Evolutionary conservation across 2,888 invertebrate species (phyloP).

Genomic region (Chydorus sphaericus): DNA sequence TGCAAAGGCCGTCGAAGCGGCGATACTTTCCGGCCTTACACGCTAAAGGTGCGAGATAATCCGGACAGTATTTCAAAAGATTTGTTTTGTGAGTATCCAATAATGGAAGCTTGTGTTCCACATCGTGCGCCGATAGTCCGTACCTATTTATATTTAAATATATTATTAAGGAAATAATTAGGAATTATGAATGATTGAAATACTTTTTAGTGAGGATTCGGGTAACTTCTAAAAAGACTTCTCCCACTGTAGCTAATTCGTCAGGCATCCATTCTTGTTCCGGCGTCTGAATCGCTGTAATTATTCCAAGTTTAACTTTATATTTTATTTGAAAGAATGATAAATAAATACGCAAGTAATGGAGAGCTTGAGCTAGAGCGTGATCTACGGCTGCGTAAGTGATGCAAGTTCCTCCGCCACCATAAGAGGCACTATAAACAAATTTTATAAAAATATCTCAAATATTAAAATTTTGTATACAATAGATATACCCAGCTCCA

Average conservation of each 20-base stretch:
- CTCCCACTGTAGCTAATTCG: conserved; percentile 72
- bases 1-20: conserved; percentile 73
- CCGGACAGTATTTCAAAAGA: conserved; percentile 72
- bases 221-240: conserved; percentile 69
- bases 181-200: conserved; percentile 22
- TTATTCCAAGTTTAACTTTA: not conserved
- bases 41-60: conserved; percentile 71
- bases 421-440: too few relatives aligned
- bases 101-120: conserved; percentile 69
- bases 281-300: conserved; percentile 62
- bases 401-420: conserved; percentile 50
- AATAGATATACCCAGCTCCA: conserved; percentile 49
- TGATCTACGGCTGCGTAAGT: conserved; percentile 79
- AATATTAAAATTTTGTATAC: too few relatives aligned
- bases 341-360: conserved; percentile 63
- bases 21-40: conserved; percentile 78
- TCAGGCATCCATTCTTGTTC: conserved; percentile 63
- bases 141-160: conserved; percentile 40
- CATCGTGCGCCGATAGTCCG: conserved; percentile 66
- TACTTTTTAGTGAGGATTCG: conserved; percentile 68
- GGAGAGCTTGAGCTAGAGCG: conserved; percentile 71
- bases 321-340: not conserved
- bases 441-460: too few relatives aligned
- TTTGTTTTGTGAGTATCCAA: conserved; percentile 78
- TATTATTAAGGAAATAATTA: conserved; percentile 6